Percentiles rank a stretch among this genome's conserved stretches.
These are phyloP conservation scores for Sphenopsis melanotis DNA, from an alignment of 2,797 vertebrate species.

Conservation along the genomic window DNA sequence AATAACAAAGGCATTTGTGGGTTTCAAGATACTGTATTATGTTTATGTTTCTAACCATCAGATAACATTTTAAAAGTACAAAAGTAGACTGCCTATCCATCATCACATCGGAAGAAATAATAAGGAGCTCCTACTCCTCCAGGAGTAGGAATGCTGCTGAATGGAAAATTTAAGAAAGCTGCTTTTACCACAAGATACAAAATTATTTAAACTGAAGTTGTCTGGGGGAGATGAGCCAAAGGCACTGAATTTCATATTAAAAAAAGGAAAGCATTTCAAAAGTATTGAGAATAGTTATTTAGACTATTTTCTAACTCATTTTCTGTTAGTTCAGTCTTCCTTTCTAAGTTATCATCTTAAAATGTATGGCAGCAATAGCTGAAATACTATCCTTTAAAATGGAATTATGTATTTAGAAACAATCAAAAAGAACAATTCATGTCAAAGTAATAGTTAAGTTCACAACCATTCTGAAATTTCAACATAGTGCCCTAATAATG, in stretches of 20 bases:
- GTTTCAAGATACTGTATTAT: background rate
- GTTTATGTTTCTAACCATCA: constrained; percentile 15
- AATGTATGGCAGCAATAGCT: background rate
- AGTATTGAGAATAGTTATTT: background rate
- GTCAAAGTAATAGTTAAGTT: background rate
- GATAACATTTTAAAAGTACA: constrained; percentile 8
- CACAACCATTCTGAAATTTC: background rate
- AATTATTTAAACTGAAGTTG: background rate
- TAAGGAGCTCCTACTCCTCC: constrained; percentile 9
- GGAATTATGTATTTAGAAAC: background rate
- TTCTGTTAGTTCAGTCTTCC: background rate
- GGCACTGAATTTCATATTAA: background rate
- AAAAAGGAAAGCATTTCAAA: background rate
- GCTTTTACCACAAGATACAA: background rate
- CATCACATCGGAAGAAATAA: constrained; percentile 9
- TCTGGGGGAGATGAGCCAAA: background rate
- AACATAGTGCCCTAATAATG: background rate
- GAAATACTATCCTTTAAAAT: background rate
- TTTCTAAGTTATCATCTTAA: background rate
- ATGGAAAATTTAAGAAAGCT: constrained; percentile 44
- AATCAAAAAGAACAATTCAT: background rate
- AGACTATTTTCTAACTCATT: background rate
- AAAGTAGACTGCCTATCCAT: constrained; percentile 9
- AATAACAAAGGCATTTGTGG: background rate
- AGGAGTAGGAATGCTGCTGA: constrained; percentile 22